Percentiles rank a stretch among this genome's conserved stretches.
Evolutionary conservation across 2,888 invertebrate species (phyloP).

Genomic region (Ligdia adustata): DNA sequence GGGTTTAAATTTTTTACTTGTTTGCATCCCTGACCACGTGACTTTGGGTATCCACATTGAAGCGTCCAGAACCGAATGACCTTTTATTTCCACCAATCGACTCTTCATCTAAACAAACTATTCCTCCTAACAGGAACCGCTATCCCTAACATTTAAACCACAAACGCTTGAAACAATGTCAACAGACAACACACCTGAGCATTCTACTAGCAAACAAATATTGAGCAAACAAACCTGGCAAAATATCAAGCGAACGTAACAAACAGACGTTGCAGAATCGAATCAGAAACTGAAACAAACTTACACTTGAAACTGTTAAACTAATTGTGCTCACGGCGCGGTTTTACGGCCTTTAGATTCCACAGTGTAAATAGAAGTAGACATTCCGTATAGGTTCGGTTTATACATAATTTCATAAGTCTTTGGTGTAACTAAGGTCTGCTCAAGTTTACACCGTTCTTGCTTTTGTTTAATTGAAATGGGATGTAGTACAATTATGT

Average conservation of each 20-base stretch:
- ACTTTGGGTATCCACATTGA: too few relatives aligned
- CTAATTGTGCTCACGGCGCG: too few relatives aligned
- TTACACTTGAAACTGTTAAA: constrained; percentile 63
- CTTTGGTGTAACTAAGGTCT: neutral
- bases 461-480: too few relatives aligned
- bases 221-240: constrained; percentile 19
- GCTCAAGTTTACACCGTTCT: neutral
- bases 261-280: constrained; percentile 39
- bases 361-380: too few relatives aligned
- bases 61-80: too few relatives aligned
- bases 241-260: constrained; percentile 33
- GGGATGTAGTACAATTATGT: too few relatives aligned
- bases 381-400: too few relatives aligned
- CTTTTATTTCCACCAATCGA: too few relatives aligned
- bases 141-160: constrained; percentile 12
- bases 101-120: constrained; percentile 2
- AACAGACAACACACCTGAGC: constrained; percentile 19
- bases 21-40: too few relatives aligned
- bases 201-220: constrained; percentile 15
- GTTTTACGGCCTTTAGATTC: too few relatives aligned
- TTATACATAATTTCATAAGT: neutral
- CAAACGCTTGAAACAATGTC: constrained; percentile 16
- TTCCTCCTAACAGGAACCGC: neutral
- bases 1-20: too few relatives aligned
- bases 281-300: constrained; percentile 45